These are phyloP conservation scores for Zosterops lateralis DNA, from an alignment of 2,113 vertebrate species.

Conservation along the genomic window DNA sequence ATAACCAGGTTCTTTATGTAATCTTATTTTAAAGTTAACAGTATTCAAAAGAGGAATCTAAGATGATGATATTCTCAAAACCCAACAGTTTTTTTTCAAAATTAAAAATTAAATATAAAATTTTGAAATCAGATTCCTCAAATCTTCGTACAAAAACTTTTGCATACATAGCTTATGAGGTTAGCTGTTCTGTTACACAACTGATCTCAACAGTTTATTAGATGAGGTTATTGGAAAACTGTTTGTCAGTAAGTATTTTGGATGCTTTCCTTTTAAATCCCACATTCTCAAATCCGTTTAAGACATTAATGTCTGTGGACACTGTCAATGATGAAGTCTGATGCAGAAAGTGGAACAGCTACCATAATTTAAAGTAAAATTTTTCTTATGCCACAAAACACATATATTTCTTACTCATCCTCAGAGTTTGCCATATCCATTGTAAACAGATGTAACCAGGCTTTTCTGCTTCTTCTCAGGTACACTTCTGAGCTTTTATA, in stretches of 20 bases:
- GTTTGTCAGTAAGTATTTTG: neutral
- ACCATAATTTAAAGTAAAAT: neutral
- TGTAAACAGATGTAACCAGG: neutral
- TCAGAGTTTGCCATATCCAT: neutral
- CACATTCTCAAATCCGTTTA: neutral
- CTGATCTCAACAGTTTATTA: neutral
- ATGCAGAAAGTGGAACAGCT: neutral
- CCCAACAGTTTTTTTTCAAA: neutral
- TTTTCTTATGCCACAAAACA: neutral
- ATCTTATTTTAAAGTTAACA: neutral
- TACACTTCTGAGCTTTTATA: neutral
- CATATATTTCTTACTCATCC: neutral
- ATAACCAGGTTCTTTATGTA: neutral
- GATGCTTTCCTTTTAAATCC: neutral
- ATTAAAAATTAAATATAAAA: neutral
- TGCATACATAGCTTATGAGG: neutral
- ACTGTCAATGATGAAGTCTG: neutral
- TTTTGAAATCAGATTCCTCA: neutral
- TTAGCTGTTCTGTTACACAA: neutral
- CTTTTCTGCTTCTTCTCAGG: neutral
- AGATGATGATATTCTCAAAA: neutral
- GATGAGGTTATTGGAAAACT: neutral
- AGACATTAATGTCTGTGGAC: neutral
- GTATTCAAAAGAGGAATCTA: neutral
- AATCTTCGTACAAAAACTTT: neutral